Evolutionary conservation across 2,888 invertebrate genomes (phyloP).

Genomic region (Monoplex corrugatus): DNA sequence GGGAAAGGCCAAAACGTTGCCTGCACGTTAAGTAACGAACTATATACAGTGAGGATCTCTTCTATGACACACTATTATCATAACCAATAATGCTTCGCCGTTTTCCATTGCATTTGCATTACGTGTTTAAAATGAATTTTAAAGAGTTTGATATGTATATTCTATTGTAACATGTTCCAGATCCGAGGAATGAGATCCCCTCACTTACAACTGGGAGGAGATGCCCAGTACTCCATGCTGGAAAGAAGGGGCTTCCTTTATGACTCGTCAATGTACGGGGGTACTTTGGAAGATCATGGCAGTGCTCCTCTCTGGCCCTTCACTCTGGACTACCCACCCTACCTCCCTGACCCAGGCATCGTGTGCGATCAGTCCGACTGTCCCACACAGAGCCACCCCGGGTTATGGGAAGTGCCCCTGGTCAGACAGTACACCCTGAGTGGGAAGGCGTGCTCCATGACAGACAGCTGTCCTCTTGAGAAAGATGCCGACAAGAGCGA

Average conservation of each 20-base stretch:
- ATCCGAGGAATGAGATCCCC: conserved; percentile 96
- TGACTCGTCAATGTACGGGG: conserved; percentile 86
- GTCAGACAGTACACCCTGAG: conserved; percentile 65
- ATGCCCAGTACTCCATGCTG: conserved; percentile 95
- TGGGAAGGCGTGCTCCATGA: conserved; percentile 68
- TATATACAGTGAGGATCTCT: too few species aligned
- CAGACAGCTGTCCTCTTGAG: conserved; percentile 63
- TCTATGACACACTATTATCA: too few species aligned
- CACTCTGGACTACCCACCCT: conserved; percentile 88
- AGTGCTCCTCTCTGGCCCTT: conserved; percentile 95
- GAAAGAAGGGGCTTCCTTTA: conserved; percentile 96
- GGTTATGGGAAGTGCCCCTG: conserved; percentile 87
- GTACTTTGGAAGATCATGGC: conserved; percentile 82
- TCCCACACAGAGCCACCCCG: conserved; percentile 79
- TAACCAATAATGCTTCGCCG: too few species aligned
- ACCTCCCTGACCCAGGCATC: conserved; percentile 51
- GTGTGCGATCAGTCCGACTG: conserved; percentile 60
- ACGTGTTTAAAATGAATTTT: too few species aligned
- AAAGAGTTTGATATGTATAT: too few species aligned
- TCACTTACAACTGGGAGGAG: conserved; percentile 90
- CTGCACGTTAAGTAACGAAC: too few species aligned
- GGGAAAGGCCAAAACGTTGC: too few species aligned
- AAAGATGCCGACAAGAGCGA: conserved; percentile 53
- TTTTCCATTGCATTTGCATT: too few species aligned
- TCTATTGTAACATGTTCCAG: conserved; percentile 33